These are phyloP conservation scores for Eupithecia abbreviata DNA, from an alignment of 2,888 invertebrate genomes.

Conservation along the genomic window DNA sequence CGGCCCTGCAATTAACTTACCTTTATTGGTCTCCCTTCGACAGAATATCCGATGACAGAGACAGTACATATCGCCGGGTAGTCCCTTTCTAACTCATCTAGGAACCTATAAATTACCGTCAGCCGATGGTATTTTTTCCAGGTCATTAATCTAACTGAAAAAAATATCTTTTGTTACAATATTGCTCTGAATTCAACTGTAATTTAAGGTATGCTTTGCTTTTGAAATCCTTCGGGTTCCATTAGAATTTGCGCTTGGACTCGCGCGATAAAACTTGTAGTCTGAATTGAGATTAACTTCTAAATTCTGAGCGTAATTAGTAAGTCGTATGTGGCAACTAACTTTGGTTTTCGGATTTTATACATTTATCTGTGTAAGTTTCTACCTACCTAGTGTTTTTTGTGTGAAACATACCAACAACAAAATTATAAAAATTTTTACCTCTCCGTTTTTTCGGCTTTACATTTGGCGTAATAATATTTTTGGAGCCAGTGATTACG, in stretches of 20 bases:
- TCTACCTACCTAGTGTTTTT: not conserved
- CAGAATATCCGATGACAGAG: constrained; percentile 89
- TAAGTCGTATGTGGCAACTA: not conserved
- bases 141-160: constrained; percentile 82
- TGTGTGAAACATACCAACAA: not conserved
- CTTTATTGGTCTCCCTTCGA: constrained; percentile 89
- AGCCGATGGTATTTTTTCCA: constrained; percentile 91
- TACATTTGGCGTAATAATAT: constrained; percentile 54
- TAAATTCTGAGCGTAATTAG: not conserved
- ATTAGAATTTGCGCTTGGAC: too few species aligned
- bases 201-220: not conserved
- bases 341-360: not conserved
- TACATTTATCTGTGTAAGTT: not conserved
- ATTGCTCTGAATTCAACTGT: not conserved
- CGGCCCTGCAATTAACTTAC: constrained; percentile 59
- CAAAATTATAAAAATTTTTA: constrained; percentile 26
- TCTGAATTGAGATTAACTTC: too few species aligned
- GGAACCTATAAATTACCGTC: constrained; percentile 88
- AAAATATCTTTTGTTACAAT: constrained; percentile 14
- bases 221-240: too few species aligned
- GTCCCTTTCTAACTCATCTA: constrained; percentile 90
- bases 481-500: constrained; percentile 40
- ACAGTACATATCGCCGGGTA: constrained; percentile 90
- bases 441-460: constrained; percentile 62
- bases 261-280: too few species aligned